These are phyloP conservation scores for Drosophila nigritarsus DNA, from an alignment of 2,888 invertebrate species.

Conservation along the genomic window DNA sequence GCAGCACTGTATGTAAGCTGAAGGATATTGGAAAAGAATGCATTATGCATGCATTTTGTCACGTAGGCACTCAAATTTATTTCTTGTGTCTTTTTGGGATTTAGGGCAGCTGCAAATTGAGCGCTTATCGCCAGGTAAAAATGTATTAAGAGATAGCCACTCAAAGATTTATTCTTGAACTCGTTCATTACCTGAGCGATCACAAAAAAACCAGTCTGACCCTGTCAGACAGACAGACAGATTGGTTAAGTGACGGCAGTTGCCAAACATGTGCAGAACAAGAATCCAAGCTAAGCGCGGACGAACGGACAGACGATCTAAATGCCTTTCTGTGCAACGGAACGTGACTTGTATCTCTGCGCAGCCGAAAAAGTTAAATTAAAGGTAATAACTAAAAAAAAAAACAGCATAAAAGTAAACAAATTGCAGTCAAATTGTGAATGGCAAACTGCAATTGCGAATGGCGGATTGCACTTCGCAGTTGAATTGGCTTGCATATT, in stretches of 20 bases:
- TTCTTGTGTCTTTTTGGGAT: not conserved
- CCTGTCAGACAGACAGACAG: constrained; percentile 33
- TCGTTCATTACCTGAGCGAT: constrained; percentile 30
- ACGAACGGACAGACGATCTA: constrained; percentile 56
- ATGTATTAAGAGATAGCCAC: constrained; percentile 29
- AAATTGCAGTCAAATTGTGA: constrained; percentile 42
- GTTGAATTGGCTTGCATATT: constrained; percentile 13
- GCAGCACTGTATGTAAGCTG: constrained; percentile 3
- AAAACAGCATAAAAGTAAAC: constrained; percentile 44
- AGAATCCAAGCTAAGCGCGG: constrained; percentile 38
- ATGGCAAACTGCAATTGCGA: not conserved
- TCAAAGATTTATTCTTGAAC: constrained; percentile 42
- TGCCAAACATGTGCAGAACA: constrained; percentile 41
- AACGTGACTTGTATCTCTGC: constrained; percentile 63
- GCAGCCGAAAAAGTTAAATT: constrained; percentile 53
- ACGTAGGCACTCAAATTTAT: constrained; percentile 23
- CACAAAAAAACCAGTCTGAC: constrained; percentile 55
- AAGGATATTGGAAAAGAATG: constrained; percentile 8
- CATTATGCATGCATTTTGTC: constrained; percentile 12
- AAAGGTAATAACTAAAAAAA: constrained; percentile 62
- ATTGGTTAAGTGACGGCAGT: constrained; percentile 37
- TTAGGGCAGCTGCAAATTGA: constrained; percentile 49
- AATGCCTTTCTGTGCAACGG: constrained; percentile 28
- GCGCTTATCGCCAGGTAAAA: constrained; percentile 58
- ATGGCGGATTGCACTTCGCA: constrained; percentile 4